phyloP scores from a whole-genome alignment of 2,797 vertebrate species.

The Poeciliopsis paucimaculata region DNA sequence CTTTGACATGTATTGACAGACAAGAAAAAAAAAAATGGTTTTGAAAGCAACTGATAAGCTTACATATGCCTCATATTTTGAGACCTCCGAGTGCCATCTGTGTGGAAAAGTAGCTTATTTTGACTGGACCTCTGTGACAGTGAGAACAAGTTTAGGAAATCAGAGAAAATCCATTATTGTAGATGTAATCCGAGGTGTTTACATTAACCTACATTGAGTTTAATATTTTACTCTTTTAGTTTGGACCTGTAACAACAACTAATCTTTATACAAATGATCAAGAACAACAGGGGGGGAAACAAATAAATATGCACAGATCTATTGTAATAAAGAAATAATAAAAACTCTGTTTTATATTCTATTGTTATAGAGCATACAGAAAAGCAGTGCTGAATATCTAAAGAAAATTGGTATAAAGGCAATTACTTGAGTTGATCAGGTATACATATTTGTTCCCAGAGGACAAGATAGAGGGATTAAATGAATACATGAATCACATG shows the following conservation, averaged over 20 bases:
- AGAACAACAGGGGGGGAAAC: background rate
- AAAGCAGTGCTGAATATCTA: background rate
- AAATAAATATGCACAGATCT: background rate
- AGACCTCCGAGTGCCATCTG: too few species aligned
- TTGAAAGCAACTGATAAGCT: background rate
- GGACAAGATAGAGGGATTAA: background rate
- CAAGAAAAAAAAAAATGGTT: too few species aligned
- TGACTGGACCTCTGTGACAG: too few species aligned
- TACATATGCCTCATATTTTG: background rate
- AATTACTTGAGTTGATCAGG: background rate
- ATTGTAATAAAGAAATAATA: background rate
- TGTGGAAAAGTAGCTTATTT: too few species aligned
- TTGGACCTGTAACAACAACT: background rate
- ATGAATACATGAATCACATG: background rate
- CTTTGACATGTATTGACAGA: too few species aligned
- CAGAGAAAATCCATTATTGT: background rate
- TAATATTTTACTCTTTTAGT: background rate
- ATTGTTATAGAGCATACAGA: background rate
- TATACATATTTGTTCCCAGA: background rate
- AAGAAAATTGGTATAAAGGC: background rate
- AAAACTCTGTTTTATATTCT: background rate
- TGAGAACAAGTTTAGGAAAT: background rate
- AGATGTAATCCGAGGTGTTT: background rate
- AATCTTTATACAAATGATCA: background rate
- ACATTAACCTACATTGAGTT: background rate